Conservation (phyloP, 2,113 vertebrate species). For the Paramisgurnus dabryanus region DNA sequence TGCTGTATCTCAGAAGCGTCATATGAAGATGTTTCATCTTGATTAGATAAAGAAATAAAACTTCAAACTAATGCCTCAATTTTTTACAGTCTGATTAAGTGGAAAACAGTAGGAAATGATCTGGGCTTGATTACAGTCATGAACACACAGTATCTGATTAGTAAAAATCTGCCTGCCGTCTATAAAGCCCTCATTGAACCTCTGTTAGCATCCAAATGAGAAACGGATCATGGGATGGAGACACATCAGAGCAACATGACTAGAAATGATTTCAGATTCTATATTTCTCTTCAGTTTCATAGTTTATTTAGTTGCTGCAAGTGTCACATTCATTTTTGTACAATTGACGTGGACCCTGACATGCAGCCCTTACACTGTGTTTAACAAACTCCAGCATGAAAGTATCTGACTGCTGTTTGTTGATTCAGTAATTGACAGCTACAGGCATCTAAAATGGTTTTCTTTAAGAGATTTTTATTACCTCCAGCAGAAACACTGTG, state of each 20-base stretch:
- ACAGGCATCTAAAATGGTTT: slow-evolving; percentile 1
- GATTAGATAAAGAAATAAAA: not conserved
- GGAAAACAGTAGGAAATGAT: not conserved
- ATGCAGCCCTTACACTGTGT: not conserved
- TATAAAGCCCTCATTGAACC: not conserved
- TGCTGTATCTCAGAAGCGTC: not conserved
- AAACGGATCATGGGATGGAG: not conserved
- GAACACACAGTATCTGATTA: not conserved
- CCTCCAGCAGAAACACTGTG: slow-evolving; percentile 19
- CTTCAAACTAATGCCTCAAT: not conserved
- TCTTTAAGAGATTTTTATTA: slow-evolving; percentile 13
- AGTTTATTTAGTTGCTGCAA: not conserved
- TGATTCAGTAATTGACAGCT: slow-evolving; percentile 30
- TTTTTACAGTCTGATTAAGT: slow-evolving; percentile 1
- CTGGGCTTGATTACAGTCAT: slow-evolving; percentile 25
- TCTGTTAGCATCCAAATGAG: not conserved
- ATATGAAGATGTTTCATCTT: not conserved
- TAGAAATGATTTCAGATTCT: not conserved
- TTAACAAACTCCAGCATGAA: slow-evolving; percentile 12
- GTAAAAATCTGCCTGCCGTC: not conserved
- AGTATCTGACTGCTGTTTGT: not conserved
- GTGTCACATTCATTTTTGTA: not conserved
- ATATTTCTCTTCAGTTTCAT: not conserved
- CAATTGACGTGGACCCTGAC: not conserved
- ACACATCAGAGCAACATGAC: not conserved